Evolutionary conservation across 1,140 invertebrate species (phyloP).

Genomic region (Aphidius gifuensis): DNA sequence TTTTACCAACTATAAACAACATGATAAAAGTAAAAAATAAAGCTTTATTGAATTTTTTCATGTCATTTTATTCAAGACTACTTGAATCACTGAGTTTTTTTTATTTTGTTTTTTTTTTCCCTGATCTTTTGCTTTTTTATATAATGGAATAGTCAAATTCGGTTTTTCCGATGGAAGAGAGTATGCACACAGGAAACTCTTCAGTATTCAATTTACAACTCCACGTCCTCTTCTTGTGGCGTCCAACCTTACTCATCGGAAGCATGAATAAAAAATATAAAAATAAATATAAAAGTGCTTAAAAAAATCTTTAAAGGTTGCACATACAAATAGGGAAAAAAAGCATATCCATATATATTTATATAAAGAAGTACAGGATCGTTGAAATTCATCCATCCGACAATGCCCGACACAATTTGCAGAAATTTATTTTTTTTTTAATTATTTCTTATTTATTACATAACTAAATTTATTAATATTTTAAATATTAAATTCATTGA

Average conservation of each 20-base stretch:
- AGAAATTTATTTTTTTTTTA: no score
- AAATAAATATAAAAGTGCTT: background rate
- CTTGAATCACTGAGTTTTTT: background rate
- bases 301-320: background rate
- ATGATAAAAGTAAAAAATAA: no score
- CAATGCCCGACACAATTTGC: no score
- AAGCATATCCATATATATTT: background rate
- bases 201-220: constrained; percentile 48
- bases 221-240: constrained; percentile 5
- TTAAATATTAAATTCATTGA: no score
- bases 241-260: constrained; percentile 17
- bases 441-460: no score
- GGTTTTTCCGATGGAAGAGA: constrained; percentile 36
- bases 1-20: no score
- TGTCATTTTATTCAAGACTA: no score
- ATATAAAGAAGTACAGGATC: background rate
- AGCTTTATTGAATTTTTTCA: no score
- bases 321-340: constrained; percentile 1
- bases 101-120: constrained; percentile 19
- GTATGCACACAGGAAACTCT: constrained; percentile 34
- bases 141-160: constrained; percentile 47
- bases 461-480: no score
- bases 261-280: background rate
- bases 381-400: no score
- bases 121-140: constrained; percentile 26